These are phyloP conservation scores for Hyles vespertilio DNA, from an alignment of 1,140 invertebrate genomes.

Conservation along the genomic window DNA sequence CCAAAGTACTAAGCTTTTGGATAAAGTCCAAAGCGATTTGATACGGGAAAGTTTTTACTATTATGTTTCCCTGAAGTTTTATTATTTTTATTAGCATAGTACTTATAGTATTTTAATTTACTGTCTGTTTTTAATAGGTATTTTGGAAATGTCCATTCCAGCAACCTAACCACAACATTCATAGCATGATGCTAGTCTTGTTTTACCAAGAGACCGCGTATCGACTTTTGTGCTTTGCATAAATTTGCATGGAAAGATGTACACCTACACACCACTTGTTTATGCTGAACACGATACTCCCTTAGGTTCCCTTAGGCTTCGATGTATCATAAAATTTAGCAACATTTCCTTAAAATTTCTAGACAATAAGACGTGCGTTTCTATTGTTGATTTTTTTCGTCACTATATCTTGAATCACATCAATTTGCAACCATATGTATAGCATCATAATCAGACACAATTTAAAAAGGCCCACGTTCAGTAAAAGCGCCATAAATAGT, in stretches of 20 bases:
- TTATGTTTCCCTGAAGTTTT: too few relatives aligned
- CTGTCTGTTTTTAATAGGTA: neutral
- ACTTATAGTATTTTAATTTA: too few relatives aligned
- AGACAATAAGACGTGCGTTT: neutral
- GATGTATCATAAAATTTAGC: conserved; percentile 10
- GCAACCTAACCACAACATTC: conserved; percentile 7
- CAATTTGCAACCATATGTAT: too few relatives aligned
- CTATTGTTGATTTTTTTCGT: neutral
- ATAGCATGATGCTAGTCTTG: conserved; percentile 25
- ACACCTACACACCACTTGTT: conserved; percentile 24
- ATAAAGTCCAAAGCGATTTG: too few relatives aligned
- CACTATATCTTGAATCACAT: too few relatives aligned
- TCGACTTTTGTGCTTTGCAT: conserved; percentile 38
- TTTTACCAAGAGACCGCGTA: conserved; percentile 37
- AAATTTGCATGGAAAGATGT: conserved; percentile 39
- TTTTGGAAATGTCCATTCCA: conserved; percentile 6
- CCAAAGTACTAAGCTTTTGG: too few relatives aligned
- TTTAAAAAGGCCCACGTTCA: neutral
- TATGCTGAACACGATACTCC: conserved; percentile 25
- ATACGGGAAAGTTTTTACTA: too few relatives aligned
- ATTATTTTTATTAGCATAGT: too few relatives aligned
- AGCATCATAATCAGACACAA: too few relatives aligned
- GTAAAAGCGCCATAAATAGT: neutral
- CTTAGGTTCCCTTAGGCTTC: conserved; percentile 10
- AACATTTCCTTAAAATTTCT: conserved; percentile 1